These are phyloP conservation scores for Drosophila ezoana DNA, from an alignment of 2,888 invertebrate species.

Conservation along the genomic window DNA sequence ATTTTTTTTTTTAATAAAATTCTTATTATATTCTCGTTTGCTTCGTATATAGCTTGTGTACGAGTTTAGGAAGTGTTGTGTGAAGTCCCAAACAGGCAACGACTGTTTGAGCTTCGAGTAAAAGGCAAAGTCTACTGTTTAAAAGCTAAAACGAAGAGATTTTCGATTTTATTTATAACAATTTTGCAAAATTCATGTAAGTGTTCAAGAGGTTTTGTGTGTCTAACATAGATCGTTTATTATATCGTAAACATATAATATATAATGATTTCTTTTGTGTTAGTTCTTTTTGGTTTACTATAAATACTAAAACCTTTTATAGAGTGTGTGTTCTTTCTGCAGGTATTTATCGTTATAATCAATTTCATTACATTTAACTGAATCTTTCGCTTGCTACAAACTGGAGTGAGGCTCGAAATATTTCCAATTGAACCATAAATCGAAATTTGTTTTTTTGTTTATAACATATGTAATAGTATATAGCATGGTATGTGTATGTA, in stretches of 20 bases:
- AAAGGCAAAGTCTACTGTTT: constrained; percentile 31
- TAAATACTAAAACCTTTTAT: constrained; percentile 71
- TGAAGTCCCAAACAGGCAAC: not conserved
- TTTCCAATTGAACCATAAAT: constrained; percentile 32
- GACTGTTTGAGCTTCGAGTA: not conserved
- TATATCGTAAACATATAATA: constrained; percentile 53
- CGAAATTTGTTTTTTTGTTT: constrained; percentile 20
- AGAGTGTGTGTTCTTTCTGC: constrained; percentile 40
- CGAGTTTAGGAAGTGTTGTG: not conserved
- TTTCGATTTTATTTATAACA: constrained; percentile 62
- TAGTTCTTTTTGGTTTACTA: constrained; percentile 61
- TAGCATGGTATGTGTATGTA: constrained; percentile 22
- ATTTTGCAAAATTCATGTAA: constrained; percentile 42
- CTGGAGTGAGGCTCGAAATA: constrained; percentile 15
- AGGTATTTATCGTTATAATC: constrained; percentile 51
- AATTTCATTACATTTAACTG: constrained; percentile 28
- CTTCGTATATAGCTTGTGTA: not conserved
- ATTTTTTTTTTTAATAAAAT: not conserved
- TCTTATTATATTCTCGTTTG: no score
- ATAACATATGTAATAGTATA: constrained; percentile 20
- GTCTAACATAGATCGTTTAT: constrained; percentile 50
- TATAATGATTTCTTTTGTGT: constrained; percentile 34
- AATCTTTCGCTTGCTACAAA: constrained; percentile 28
- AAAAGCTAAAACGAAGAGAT: constrained; percentile 53
- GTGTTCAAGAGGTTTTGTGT: constrained; percentile 26